A percentile compares a stretch with the other conserved stretches of the same genome.
These are phyloP conservation scores for Cyprinus carpio DNA, from an alignment of 2,113 vertebrate genomes.

Conservation along the genomic window DNA sequence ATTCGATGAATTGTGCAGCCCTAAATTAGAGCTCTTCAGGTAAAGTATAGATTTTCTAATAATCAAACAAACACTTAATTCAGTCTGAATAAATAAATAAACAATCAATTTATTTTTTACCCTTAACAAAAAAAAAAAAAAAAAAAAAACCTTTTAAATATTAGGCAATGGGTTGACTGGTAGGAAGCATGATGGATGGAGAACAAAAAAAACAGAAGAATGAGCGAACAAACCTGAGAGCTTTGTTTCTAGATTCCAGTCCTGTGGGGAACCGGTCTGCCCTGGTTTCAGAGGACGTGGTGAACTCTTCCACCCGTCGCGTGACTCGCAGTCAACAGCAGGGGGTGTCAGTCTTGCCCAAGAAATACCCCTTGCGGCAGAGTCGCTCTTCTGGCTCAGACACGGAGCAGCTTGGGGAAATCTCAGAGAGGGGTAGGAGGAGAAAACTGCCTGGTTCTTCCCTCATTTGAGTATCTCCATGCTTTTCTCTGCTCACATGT, in stretches of 20 bases:
- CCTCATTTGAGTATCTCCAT: slow-evolving; percentile 32
- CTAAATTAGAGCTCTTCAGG: background rate
- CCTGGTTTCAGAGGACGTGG: slow-evolving; percentile 81
- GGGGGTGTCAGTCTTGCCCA: slow-evolving; percentile 83
- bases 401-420: slow-evolving; percentile 85
- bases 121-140: background rate
- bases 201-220: background rate
- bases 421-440: slow-evolving; percentile 86
- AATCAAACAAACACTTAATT: background rate
- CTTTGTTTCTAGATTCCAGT: slow-evolving; percentile 70
- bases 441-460: background rate
- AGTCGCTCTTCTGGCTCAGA: slow-evolving; percentile 92
- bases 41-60: background rate
- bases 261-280: slow-evolving; percentile 78
- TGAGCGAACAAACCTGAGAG: slow-evolving; percentile 1
- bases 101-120: no score
- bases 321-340: slow-evolving; percentile 95
- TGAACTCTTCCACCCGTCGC: slow-evolving; percentile 84
- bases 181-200: background rate
- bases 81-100: no score
- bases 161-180: background rate
- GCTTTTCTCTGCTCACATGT: slow-evolving; percentile 12
- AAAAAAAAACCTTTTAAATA: background rate
- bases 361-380: slow-evolving; percentile 91
- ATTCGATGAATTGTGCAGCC: no score